Evolutionary conservation across 2,113 vertebrate genomes (phyloP), one percentile per base, ranked within the genome.

Genomic region (Petroica traversi): DNA sequence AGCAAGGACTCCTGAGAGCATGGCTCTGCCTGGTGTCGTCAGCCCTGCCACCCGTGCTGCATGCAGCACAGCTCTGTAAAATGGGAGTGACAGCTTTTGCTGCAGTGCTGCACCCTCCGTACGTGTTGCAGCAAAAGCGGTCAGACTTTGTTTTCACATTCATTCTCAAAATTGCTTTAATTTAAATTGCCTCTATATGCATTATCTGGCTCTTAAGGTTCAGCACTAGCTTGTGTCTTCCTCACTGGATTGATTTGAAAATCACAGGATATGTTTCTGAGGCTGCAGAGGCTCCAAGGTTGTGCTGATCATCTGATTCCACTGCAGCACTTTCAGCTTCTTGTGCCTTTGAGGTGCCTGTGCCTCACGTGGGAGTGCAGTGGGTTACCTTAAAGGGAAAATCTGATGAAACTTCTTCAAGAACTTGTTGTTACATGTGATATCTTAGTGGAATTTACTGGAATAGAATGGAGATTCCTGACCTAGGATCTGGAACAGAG

Each of bases 381-480:
- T 71, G 71, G 85, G 86, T 96, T 97, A 96, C 91, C 95, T 93
- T 92, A 93, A 95, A 93, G 95, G 80, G 85, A 95, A 91, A 92
- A 94, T 91, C 88, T 96, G 93, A 91, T 95, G 92, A 96, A 96
- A 97, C 87, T 49, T 48, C 93, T 95, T 86, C 67, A 95, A 73
- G 86, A 94, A 95, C 97, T 96, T 97, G 97, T 97, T 93, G 83
- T 95, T 96, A 96, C 95, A 88, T 93, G 97, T 92, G 92, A 28
- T 94, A 93, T 89, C 92, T 84, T 82, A 81, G 75, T 91, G 88
- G 93, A 95, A 95, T 94, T 95, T 88, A 88, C 94, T 23, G 48
- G 81, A 92, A 93, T 64, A 91, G 88, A 96, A 94, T 85, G 85
- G 89, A 95, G 92, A 94, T 88, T 94, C 85, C 89, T 90, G 88